phyloP scores from a whole-genome alignment of 2,113 vertebrate genomes.

The Pogonocichla stellata region DNA sequence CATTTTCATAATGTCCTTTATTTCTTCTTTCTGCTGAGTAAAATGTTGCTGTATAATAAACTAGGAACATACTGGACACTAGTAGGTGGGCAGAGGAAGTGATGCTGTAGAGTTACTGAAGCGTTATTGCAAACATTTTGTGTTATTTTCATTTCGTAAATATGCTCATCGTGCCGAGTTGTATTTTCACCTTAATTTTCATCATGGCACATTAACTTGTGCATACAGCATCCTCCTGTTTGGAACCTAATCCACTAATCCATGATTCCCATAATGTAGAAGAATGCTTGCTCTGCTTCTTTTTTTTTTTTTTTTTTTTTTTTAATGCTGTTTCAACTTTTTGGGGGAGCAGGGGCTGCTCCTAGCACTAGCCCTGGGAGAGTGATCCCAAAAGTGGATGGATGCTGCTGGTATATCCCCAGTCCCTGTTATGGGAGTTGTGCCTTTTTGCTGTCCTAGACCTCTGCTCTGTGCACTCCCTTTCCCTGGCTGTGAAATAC shows the following conservation, averaged over 20 bases:
- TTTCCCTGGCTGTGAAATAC: not conserved
- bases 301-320: not conserved
- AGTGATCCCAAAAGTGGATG: not conserved
- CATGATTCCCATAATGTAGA: not conserved
- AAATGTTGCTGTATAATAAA: not conserved
- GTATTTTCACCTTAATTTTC: slow-evolving; percentile 23
- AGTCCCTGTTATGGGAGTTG: not conserved
- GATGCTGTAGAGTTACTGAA: not conserved
- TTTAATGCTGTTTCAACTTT: not conserved
- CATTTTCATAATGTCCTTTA: not conserved
- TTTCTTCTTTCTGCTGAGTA: not conserved
- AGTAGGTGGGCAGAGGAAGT: not conserved
- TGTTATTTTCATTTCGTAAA: not conserved
- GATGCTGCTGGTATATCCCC: not conserved
- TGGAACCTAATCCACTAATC: not conserved
- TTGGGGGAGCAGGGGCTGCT: not conserved
- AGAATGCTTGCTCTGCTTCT: not conserved
- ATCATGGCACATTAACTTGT: not conserved
- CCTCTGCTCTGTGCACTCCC: not conserved
- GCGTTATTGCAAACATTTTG: not conserved
- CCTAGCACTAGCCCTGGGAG: not conserved
- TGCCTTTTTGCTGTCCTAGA: slow-evolving; percentile 22
- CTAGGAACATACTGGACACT: not conserved
- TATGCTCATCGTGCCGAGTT: not conserved
- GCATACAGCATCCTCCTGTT: not conserved